These are phyloP conservation scores for Luperina testacea DNA, from an alignment of 2,888 invertebrate species.

Conservation along the genomic window DNA sequence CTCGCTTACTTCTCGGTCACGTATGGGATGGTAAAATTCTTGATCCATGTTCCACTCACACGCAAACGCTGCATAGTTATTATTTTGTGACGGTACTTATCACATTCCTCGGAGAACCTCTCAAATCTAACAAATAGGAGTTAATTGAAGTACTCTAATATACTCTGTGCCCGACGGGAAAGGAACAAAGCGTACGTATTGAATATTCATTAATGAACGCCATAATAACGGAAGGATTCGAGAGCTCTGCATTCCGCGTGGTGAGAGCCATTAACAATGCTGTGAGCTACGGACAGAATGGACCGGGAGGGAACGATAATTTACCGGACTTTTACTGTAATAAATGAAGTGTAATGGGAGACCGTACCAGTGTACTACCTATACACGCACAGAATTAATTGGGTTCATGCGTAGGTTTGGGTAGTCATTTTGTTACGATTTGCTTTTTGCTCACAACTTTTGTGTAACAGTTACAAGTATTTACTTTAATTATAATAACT, in stretches of 20 bases:
- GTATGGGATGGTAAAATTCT: constrained; percentile 70
- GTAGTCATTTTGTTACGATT: constrained; percentile 3
- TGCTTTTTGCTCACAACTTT: neutral
- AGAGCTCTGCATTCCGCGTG: constrained; percentile 72
- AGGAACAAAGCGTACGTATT: constrained; percentile 73
- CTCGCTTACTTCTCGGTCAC: constrained; percentile 71
- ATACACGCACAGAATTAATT: constrained; percentile 27
- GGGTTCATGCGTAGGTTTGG: neutral
- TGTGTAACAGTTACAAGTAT: neutral
- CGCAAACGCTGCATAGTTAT: constrained; percentile 66
- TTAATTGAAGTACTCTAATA: constrained; percentile 69
- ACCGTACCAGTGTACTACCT: constrained; percentile 1
- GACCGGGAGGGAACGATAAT: constrained; percentile 70
- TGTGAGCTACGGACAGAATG: constrained; percentile 68
- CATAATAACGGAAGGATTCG: constrained; percentile 73
- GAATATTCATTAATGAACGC: constrained; percentile 77
- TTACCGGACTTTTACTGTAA: constrained; percentile 69
- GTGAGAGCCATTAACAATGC: constrained; percentile 74
- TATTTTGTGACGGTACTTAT: constrained; percentile 55
- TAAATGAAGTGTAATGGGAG: constrained; percentile 66
- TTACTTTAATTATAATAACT: neutral
- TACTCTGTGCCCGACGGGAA: constrained; percentile 60
- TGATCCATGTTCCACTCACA: constrained; percentile 64
- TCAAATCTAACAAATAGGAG: constrained; percentile 64
- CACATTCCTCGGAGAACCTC: constrained; percentile 54